Percentiles rank a stretch among this genome's conserved stretches.
These are phyloP conservation scores for Dicrostonyx torquatus DNA, from an alignment of 2,797 vertebrate genomes.

Conservation along the genomic window DNA sequence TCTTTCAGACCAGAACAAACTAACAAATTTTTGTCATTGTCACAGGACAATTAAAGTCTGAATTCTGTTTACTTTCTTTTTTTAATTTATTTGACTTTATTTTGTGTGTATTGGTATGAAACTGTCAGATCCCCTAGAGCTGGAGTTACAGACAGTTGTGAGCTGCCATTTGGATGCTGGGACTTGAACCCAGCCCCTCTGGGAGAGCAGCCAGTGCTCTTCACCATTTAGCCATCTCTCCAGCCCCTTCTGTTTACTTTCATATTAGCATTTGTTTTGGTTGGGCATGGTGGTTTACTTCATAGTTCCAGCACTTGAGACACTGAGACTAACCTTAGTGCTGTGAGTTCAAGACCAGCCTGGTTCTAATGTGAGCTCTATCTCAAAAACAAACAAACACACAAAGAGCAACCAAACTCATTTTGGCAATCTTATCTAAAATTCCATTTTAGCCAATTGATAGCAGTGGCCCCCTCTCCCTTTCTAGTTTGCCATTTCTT, in stretches of 20 bases:
- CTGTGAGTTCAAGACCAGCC: background rate
- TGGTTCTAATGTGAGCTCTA: background rate
- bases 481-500: background rate
- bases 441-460: background rate
- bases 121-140: no score
- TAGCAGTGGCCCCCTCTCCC: no score
- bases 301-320: background rate
- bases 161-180: no score
- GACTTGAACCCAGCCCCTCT: no score
- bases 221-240: no score
- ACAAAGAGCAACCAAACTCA: background rate
- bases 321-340: background rate
- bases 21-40: background rate
- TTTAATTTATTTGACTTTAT: no score
- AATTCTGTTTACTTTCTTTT: background rate
- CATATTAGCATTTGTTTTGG: background rate
- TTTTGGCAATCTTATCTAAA: background rate
- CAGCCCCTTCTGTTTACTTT: background rate
- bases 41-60: background rate
- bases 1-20: background rate
- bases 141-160: no score
- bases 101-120: no score
- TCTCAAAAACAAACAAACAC: background rate
- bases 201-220: no score
- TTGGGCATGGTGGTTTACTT: background rate